phyloP scores from a whole-genome alignment of 2,797 vertebrate species.

The Sebastes taczanowskii region DNA sequence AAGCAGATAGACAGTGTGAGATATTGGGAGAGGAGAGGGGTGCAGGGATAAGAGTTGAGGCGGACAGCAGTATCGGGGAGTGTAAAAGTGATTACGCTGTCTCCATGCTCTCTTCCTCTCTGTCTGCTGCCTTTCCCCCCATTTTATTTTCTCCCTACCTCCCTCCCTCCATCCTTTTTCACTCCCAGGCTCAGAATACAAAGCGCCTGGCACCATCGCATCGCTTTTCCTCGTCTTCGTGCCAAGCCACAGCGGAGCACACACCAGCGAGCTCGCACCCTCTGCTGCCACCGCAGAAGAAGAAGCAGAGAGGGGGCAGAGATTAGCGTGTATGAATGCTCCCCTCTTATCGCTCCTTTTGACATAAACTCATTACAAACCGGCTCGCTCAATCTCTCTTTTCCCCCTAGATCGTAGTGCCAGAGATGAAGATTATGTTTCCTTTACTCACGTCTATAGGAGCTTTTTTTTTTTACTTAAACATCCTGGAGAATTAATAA shows the following conservation, averaged over 20 bases:
- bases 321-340: conserved; percentile 68
- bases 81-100: conserved; percentile 66
- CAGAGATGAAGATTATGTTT: conserved; percentile 31
- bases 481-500: conserved; percentile 69
- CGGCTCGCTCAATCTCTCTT: conserved; percentile 20
- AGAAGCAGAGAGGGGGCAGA: conserved; percentile 36
- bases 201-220: conserved; percentile 68
- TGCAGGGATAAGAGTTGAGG: conserved; percentile 48
- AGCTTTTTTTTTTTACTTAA: conserved; percentile 53
- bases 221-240: conserved; percentile 37
- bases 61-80: conserved; percentile 38
- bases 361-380: conserved; percentile 65
- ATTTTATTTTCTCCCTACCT: conserved; percentile 33
- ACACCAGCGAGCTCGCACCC: conserved; percentile 37
- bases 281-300: conserved; percentile 34
- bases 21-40: conserved; percentile 9
- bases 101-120: conserved; percentile 47
- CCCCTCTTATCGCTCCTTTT: conserved; percentile 60
- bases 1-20: conserved; percentile 23
- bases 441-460: conserved; percentile 15
- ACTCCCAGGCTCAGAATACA: conserved; percentile 64
- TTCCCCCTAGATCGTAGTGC: neutral
- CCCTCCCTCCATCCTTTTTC: conserved; percentile 28
- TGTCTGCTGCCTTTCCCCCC: conserved; percentile 22
- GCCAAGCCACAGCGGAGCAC: conserved; percentile 63